Base-by-base conservation (phyloP, 2,113 vertebrate species). In the Phyllopteryx taeniolatus region DNA sequence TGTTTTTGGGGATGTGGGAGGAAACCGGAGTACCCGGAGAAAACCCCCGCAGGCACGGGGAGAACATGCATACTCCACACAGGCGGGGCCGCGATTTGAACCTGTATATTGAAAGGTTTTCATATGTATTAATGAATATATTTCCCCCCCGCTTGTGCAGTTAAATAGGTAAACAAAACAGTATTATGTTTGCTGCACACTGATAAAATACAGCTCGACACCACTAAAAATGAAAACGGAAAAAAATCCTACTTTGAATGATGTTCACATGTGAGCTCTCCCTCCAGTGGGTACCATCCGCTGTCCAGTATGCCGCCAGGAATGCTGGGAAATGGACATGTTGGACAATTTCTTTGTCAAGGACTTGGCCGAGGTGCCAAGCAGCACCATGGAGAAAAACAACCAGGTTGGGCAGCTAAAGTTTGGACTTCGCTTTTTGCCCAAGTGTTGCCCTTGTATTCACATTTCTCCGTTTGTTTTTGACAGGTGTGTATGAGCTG, bases 261-360 rank as follows among this genome's bases (percentile, higher is more conserved):
- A 1, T 11, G 7, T 42, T 49, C 3, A 31, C 12, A 42, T 67
- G 62, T 46, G 8, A 64, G 84, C 72, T 44, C 73, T 49, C 56
- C 67, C 78, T 64, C 15, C 59, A 98, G 97, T 95, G 61, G 95
- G 93, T 71, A 94, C 96, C 76, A 93, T 99, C 79, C 95, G 95
- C 63, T 99, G 98, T 84, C 97, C 98, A 39, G 95, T 97, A 69
- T 99, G 98, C 89, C 93, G 93, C 78, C 97, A 99, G 87, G 96
- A 99, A 84, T 99, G 95, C 90, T 95, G 95, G 84, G 96, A 99
- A 80, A 93, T 95, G 85, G 96, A 99, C 70, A 94, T 99, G 73
- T 92, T 99, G 90, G 97, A 99, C 84, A 99, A 99, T 82, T 96
- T 96, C 90, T 99, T 99, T 90, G 98, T 98, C 79, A 98, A 98